Base-by-base conservation (phyloP, 2,888 invertebrate species). In the Eupelmus urozonus region DNA sequence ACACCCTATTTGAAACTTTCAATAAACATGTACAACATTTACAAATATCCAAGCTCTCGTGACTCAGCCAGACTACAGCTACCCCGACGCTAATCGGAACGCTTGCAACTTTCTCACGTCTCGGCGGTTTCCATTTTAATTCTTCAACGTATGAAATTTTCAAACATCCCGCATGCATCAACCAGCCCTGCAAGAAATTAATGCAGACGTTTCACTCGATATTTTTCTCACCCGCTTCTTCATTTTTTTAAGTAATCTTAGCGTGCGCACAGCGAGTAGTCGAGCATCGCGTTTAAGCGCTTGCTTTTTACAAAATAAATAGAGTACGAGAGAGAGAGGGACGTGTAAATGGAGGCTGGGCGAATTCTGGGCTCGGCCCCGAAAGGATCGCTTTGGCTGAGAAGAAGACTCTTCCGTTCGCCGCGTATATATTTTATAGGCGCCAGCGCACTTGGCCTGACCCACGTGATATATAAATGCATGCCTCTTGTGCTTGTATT, bases 361-460 rank as follows among this genome's bases (percentile, higher is more conserved):
- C 51, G 51, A 29, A 62, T 53, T 62, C 23, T 4, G 18, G 51
- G 59, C 25, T 9, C n/a, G n/a, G n/a, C n/a, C 27, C 51, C 60
- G 40, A 53, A 69, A 62, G n/a, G 70, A 70, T 63, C 67, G 67
- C n/a, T 49, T 42, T 18, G 25, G 27, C 40, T n/a, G 71, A 63
- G 34, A 60, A 59, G 18, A 20, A 25, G 27, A 70, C 27, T 70
- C 34, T 65, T 76, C 57, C 57, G 34, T 60, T 60, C 20, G 51
- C 51, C 49, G n/a, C 9, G 60, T 60, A 72, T 67, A 60, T 72
- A 67, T 67, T 77, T 77, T 77, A 77, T 67, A 67, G 67, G 60
- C 29, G 20, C 49, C 11, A 27, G 27, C 42, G 53, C 42, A 70
- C 70, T 55, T 70, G 3, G 25, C 45, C 49, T 49, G 51, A 25